phyloP scores from a whole-genome alignment of 2,888 invertebrate genomes.

The Pyralis farinalis region DNA sequence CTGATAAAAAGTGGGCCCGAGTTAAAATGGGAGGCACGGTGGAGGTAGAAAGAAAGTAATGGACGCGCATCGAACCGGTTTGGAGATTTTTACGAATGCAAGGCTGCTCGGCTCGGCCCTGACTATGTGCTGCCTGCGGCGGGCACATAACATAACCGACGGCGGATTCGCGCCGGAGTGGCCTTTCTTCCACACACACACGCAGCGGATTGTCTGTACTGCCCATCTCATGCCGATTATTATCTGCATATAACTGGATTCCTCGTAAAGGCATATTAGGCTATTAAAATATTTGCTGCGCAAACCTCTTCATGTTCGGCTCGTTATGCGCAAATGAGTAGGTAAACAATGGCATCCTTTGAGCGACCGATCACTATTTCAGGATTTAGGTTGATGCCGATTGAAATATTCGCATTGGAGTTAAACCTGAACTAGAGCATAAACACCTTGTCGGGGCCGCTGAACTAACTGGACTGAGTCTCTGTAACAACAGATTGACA shows the following conservation, averaged over 20 bases:
- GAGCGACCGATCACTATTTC: slow-evolving; percentile 51
- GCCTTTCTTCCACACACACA: slow-evolving; percentile 61
- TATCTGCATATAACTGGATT: slow-evolving; percentile 70
- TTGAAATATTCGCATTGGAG: slow-evolving; percentile 40
- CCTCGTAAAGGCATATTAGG: slow-evolving; percentile 51
- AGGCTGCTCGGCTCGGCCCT: slow-evolving; percentile 63
- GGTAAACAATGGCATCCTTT: slow-evolving; percentile 48
- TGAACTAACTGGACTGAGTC: slow-evolving; percentile 40
- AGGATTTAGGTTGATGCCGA: slow-evolving; percentile 48
- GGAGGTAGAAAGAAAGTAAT: slow-evolving; percentile 80
- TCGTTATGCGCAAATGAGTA: slow-evolving; percentile 51
- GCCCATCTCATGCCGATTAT: slow-evolving; percentile 52
- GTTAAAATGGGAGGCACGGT: slow-evolving; percentile 78
- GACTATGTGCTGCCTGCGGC: slow-evolving; percentile 66
- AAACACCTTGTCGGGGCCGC: slow-evolving; percentile 47
- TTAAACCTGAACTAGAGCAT: slow-evolving; percentile 33
- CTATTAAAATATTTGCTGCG: slow-evolving; percentile 61
- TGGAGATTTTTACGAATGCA: slow-evolving; percentile 80
- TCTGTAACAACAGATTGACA: slow-evolving; percentile 46
- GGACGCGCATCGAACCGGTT: slow-evolving; percentile 80
- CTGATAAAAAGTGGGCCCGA: slow-evolving; percentile 80
- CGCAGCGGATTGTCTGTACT: slow-evolving; percentile 33
- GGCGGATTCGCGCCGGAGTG: slow-evolving; percentile 65
- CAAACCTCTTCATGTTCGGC: slow-evolving; percentile 44
- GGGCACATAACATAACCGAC: slow-evolving; percentile 69